A percentile compares a stretch with the other conserved stretches of the same genome.
Conservation (phyloP, 2,888 invertebrate genomes). For the Magallana nippona region DNA sequence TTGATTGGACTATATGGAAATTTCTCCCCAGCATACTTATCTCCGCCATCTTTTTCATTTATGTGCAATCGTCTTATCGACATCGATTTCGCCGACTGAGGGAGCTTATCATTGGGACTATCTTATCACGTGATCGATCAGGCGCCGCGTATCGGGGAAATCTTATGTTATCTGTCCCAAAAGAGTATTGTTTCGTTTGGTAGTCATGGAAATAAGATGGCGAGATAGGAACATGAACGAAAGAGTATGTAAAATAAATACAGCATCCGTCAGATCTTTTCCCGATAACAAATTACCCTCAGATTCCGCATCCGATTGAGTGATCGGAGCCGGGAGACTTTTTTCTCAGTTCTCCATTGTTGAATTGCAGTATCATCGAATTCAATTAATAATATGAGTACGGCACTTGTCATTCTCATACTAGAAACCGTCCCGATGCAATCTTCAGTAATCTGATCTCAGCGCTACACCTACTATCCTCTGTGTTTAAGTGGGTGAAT, state of each 20-base stretch:
- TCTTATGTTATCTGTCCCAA: conserved; percentile 52
- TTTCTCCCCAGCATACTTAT: conserved; percentile 44
- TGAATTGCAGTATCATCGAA: conserved; percentile 30
- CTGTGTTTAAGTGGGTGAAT: conserved; percentile 24
- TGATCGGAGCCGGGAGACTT: conserved; percentile 35
- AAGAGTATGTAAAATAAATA: conserved; percentile 46
- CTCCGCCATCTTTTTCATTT: conserved; percentile 52
- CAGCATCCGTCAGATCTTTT: conserved; percentile 44
- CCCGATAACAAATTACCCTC: conserved; percentile 11
- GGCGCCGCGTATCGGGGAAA: conserved; percentile 52
- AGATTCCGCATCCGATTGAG: conserved; percentile 22
- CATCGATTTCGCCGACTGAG: conserved; percentile 50
- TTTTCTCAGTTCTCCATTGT: conserved; percentile 11
- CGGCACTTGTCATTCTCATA: conserved; percentile 16
- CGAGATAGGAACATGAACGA: conserved; percentile 45
- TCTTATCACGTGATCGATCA: conserved; percentile 54
- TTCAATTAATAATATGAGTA: conserved; percentile 40
- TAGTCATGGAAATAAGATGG: conserved; percentile 52
- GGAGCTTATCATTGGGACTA: conserved; percentile 50
- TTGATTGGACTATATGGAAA: conserved; percentile 52
- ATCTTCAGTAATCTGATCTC: conserved; percentile 13
- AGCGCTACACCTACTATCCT: conserved; percentile 20
- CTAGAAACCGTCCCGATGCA: conserved; percentile 3
- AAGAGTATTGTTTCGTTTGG: conserved; percentile 52
- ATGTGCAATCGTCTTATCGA: conserved; percentile 52